phyloP scores from a whole-genome alignment of 2,797 vertebrate genomes.

The Octomys mimax region DNA sequence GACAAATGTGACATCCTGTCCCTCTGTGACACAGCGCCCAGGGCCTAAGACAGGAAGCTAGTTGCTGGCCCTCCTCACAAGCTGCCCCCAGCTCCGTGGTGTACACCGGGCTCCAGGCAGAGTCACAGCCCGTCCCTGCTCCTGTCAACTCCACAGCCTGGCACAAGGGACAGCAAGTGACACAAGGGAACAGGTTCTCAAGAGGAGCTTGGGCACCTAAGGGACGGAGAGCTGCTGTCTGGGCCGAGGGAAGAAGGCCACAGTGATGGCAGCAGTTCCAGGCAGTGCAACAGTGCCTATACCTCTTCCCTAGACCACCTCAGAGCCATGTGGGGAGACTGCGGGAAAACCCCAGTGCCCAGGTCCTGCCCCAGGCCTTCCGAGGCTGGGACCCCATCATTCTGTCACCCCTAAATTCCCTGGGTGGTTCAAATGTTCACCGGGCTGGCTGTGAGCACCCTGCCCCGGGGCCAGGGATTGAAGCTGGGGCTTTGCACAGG shows the following conservation, averaged over 20 bases:
- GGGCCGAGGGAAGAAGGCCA: neutral
- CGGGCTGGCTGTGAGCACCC: neutral
- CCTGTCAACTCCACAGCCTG: neutral
- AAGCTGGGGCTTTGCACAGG: neutral
- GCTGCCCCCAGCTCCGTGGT: accelerated
- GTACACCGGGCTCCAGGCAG: neutral
- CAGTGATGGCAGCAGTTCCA: neutral
- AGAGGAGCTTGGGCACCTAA: neutral
- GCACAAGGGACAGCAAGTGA: accelerated
- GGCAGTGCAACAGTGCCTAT: neutral
- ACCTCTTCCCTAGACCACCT: neutral
- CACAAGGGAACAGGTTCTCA: neutral
- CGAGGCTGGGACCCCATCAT: accelerated
- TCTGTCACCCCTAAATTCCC: no score
- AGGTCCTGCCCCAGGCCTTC: neutral
- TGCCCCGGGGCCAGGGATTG: neutral
- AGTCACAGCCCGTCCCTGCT: neutral
- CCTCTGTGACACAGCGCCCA: neutral
- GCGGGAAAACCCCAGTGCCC: neutral
- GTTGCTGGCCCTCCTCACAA: no score
- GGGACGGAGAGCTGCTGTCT: no score
- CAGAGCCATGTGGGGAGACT: neutral
- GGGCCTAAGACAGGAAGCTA: neutral
- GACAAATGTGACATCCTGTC: neutral
- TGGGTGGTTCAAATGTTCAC: accelerated